Evolutionary conservation across 2,113 vertebrate species (phyloP), one percentile per base, ranked within the genome.

Genomic region (Apaloderma vittatum): DNA sequence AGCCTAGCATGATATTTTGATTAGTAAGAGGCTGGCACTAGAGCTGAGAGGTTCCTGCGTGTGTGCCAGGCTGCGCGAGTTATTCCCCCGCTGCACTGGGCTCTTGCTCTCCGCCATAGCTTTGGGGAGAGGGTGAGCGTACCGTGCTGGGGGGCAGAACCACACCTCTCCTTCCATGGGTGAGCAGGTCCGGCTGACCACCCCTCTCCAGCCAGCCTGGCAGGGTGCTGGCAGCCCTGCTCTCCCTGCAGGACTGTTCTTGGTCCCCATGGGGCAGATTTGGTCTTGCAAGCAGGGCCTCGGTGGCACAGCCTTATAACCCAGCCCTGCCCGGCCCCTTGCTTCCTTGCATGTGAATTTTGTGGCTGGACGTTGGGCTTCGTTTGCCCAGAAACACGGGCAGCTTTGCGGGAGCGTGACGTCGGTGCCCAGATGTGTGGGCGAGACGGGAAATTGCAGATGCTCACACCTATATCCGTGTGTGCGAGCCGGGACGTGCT

Each of bases 21-120:
- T 93, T 90, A 86, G 88, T 46, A 84, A 91, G 83, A 86, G 82
- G 68, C 32, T 95, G 92, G 88, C 88, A 67, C 32, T 26, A 36
- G 81, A 93, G 78, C 78, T 12, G 63, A 93, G 79, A 92, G 82
- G 68, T 75, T 80, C 86, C 84, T 36, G 12, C 24, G 1, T 13
- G 55, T 20, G 65, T 94, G 88, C 86, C 94, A 80, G 87, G 49
- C 84, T 72, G 54, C 11, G 12, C 1, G 1, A 1, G 0, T 67
- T 74, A 49, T 54, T 70, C 24, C 45, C 63, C 19, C 2, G 0
- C 77, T 24, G 52, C 52, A 7, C 55, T 11, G 2, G 45, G 51
- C 59, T 63, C 55, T n/a, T 12, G 27, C 66, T 63, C 2, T 0
- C 54, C 26, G 54, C 75, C 11, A 32, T 11, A 14, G 21, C 34